phyloP scores from a whole-genome alignment of 1,140 invertebrate genomes.

The Lamellibrachia luymesi region DNA sequence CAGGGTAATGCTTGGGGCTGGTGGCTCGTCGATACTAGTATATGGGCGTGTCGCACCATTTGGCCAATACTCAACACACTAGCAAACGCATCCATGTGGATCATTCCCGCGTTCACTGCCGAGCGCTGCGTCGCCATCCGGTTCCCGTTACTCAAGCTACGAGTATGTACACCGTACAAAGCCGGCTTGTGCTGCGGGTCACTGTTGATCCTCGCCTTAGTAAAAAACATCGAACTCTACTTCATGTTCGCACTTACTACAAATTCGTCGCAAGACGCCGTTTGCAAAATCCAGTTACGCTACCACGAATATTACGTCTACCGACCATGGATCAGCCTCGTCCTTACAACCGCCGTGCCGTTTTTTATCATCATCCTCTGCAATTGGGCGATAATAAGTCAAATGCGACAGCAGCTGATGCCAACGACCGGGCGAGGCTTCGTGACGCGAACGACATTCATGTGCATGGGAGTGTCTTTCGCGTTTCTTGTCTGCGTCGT shows the following conservation, averaged over 20 bases:
- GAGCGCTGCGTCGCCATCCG: background rate
- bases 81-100: background rate
- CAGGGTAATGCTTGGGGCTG: background rate
- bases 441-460: too few species aligned
- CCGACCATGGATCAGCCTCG: background rate
- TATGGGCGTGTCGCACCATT: background rate
- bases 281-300: background rate
- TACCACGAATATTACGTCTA: background rate
- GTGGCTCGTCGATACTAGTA: background rate
- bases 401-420: too few species aligned
- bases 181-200: background rate
- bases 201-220: background rate
- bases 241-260: background rate
- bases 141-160: background rate
- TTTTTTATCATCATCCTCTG: background rate
- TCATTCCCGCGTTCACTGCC: background rate
- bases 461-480: too few species aligned
- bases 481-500: background rate
- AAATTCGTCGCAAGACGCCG: background rate
- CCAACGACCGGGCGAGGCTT: too few species aligned
- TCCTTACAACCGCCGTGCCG: background rate
- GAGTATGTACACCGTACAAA: background rate
- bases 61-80: background rate
- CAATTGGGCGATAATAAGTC: too few species aligned
- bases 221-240: background rate